Base-by-base conservation (phyloP, 1,140 invertebrate species). In the Anoplophora glabripennis region DNA sequence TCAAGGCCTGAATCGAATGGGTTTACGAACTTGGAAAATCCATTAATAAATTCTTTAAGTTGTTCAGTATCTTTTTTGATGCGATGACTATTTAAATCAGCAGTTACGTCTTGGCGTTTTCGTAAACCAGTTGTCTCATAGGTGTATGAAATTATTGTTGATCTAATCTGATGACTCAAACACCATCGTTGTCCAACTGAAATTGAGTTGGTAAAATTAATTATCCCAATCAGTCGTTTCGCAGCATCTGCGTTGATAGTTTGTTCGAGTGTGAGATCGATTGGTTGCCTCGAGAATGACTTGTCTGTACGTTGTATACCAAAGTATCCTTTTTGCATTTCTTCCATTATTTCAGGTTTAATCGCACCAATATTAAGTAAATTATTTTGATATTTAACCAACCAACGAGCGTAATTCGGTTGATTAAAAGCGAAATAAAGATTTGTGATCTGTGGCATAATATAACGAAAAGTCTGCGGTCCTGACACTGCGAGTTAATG, bases 401-500 rank as follows among this genome's bases (percentile, higher is more conserved):
- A 15, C 56, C 49, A 51, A 63, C 59, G 34, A 35, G 65, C 57
- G 62, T 67, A 67, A 48, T 65, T 67, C 18, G 34, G 63, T 37
- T 67, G 60, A 54, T 67, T 65, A n/a, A 10, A 62, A 14, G 48
- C 45, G 41, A 67, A 67, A 57, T 66, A 67, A 55, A 63, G 55
- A 63, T 59, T 61, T 35, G 59, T 59, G n/a, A 64, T 66, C 28
- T 64, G 59, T 11, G 57, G 53, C 33, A 60, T 36, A 21, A 49
- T 21, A 35, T 38, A 56, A 55, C 11, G 72, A 14, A 53, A 75
- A 70, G 63, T 73, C 60, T 54, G 64, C 65, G 11, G 18, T 58
- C 11, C 71, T 65, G 18, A 75, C 69, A 35, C 69, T 68, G 57
- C 70, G 45, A 1, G 41, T 64, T 53, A 72, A 45, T 3, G 35